These are phyloP conservation scores for Sinella curviseta DNA, from an alignment of 1,140 invertebrate genomes.

Conservation along the genomic window DNA sequence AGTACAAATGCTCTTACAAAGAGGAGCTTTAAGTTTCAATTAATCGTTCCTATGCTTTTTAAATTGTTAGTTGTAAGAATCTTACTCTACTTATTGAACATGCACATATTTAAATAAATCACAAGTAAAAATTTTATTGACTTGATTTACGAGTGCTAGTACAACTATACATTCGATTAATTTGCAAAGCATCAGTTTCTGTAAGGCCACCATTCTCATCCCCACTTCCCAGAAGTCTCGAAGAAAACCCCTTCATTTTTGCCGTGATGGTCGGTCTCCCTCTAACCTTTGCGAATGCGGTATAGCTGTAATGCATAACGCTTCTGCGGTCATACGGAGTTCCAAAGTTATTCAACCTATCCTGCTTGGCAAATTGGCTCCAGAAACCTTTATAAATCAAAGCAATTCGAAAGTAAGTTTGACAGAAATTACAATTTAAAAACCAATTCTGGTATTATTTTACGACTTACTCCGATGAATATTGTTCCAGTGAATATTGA, in stretches of 20 bases:
- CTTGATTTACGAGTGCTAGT: too few relatives aligned
- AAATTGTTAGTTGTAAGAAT: too few relatives aligned
- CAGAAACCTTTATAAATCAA: neutral
- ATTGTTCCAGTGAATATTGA: neutral
- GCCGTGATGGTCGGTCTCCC: neutral
- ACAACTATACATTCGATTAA: constrained; percentile 6
- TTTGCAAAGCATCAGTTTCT: constrained; percentile 10
- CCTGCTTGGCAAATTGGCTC: neutral
- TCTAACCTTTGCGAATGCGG: neutral
- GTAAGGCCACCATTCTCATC: neutral
- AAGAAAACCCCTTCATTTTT: neutral
- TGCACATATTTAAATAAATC: too few relatives aligned
- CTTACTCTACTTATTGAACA: too few relatives aligned
- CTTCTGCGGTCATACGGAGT: neutral
- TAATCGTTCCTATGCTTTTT: too few relatives aligned
- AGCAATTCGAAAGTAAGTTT: too few relatives aligned
- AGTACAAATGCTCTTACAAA: too few relatives aligned
- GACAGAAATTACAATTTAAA: neutral
- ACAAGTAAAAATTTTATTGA: too few relatives aligned
- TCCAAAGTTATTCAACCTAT: neutral
- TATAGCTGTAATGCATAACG: constrained; percentile 11
- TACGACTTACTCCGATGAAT: constrained; percentile 2
- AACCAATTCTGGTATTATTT: too few relatives aligned
- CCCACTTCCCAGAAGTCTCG: neutral
- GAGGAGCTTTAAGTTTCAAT: too few relatives aligned